Percentiles rank a stretch among this genome's conserved stretches.
Evolutionary conservation across 2,888 invertebrate genomes (phyloP).

Genomic region (Trichacis sp.): DNA sequence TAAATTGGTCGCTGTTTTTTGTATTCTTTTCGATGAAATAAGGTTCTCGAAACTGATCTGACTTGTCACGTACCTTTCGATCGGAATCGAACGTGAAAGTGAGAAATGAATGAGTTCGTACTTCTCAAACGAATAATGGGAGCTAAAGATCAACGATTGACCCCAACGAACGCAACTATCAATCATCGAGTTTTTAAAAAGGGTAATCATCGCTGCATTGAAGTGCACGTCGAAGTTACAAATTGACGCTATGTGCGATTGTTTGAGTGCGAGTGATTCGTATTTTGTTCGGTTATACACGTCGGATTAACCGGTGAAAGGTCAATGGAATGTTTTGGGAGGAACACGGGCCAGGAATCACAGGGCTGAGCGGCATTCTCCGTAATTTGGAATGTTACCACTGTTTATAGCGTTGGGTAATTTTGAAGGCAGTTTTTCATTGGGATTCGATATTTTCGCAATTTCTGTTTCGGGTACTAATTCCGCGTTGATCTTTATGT

Average conservation of each 20-base stretch:
- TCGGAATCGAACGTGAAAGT: neutral
- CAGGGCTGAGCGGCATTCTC: slow-evolving; percentile 49
- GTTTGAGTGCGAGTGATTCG: slow-evolving; percentile 1
- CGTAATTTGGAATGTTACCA: no score
- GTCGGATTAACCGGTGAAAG: slow-evolving; percentile 39
- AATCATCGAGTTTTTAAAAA: neutral
- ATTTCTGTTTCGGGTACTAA: no score
- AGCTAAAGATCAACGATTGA: slow-evolving; percentile 1
- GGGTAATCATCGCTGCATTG: neutral
- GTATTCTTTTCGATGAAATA: neutral
- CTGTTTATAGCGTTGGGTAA: no score
- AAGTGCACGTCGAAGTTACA: neutral
- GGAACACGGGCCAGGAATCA: slow-evolving; percentile 21
- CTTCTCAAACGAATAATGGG: neutral
- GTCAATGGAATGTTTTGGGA: slow-evolving; percentile 50
- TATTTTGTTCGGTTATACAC: slow-evolving; percentile 1
- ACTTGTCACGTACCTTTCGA: neutral
- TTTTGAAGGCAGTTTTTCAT: no score
- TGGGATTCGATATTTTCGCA: no score
- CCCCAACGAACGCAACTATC: neutral
- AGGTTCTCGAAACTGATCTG: neutral
- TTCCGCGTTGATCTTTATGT: no score
- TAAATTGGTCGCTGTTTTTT: neutral
- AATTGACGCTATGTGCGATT: slow-evolving; percentile 2
- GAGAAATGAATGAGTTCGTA: neutral